Conservation (phyloP, 2,113 vertebrate genomes). For the Prionailurus bengalensis region DNA sequence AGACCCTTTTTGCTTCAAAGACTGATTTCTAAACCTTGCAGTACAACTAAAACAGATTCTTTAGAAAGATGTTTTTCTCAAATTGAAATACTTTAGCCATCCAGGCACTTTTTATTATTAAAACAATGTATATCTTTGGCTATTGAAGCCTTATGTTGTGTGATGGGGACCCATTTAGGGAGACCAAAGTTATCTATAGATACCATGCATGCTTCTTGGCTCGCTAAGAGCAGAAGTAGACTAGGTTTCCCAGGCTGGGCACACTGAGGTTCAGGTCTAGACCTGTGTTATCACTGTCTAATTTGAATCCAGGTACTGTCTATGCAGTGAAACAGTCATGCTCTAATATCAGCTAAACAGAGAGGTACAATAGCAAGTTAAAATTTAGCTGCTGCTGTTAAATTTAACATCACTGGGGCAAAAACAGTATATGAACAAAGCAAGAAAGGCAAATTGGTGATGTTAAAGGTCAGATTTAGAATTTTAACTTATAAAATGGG, state of each 20-base stretch:
- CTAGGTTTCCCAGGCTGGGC: neutral
- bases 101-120: neutral
- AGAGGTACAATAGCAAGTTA: neutral
- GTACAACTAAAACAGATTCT: neutral
- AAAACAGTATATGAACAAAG: neutral
- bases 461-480: neutral
- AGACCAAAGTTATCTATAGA: neutral
- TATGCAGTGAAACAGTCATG: neutral
- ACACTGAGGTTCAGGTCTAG: neutral
- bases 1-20: neutral
- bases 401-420: neutral
- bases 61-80: neutral
- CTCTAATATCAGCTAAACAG: neutral
- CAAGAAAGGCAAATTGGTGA: neutral
- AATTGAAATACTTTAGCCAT: conserved; percentile 8
- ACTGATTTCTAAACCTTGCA: neutral
- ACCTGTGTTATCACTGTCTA: neutral
- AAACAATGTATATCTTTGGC: neutral
- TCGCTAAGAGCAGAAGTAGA: neutral
- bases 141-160: neutral
- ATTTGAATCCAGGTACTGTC: neutral
- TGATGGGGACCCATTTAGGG: neutral
- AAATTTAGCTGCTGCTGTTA: neutral
- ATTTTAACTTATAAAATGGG: neutral
- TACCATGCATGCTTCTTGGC: neutral